Evolutionary conservation across 1,140 invertebrate genomes (phyloP), one percentile per base, ranked within the genome.

Genomic region (Hesperophylax magnus): DNA sequence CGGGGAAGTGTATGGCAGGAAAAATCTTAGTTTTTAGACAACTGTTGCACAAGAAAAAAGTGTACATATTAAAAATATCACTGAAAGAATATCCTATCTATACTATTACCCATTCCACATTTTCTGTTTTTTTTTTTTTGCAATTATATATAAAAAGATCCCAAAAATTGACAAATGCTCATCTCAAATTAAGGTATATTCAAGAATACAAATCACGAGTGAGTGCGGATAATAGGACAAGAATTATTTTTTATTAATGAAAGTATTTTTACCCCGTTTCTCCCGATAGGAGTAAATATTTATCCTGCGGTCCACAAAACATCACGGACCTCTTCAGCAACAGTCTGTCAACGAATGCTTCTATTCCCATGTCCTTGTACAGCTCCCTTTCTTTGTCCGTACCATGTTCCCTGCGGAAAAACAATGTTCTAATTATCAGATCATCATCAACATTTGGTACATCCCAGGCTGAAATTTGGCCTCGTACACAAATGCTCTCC

Each of bases 301-400:
- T 83, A 84, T 90, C 90, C 11, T 86, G 82, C 0, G 85, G 47
- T 0, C 87, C 89, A 53, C 88, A 87, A 75, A 92, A 92, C 52
- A 86, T 85, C 9, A 90, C 86, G 3, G 91, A 91, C 20, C 91
- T 86, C 52, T 91, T 91, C 7, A 86, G 87, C 53, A 92, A 71
- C 11, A 92, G 84, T 0, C 91, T 87, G 78, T 92, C 89, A 31
- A 91, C 86, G 20, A 91, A 88, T n/a, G 87, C 86, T 9, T 88
- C 84, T 14, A 92, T 79, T 0, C 79, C 84, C 86, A 90, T 87
- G 34, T 89, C 82, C 63, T 85, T 84, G 61, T 89, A 90, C 27
- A 88, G 56, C 0, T 85, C 82, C 72, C 85, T 87, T 56, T 91
- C 90, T 5, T 88, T 77, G 0, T 56, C 2, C 9, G 85, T 87